Evolutionary conservation across 2,797 vertebrate genomes (phyloP).

Genomic region (Lacerta viridis): DNA sequence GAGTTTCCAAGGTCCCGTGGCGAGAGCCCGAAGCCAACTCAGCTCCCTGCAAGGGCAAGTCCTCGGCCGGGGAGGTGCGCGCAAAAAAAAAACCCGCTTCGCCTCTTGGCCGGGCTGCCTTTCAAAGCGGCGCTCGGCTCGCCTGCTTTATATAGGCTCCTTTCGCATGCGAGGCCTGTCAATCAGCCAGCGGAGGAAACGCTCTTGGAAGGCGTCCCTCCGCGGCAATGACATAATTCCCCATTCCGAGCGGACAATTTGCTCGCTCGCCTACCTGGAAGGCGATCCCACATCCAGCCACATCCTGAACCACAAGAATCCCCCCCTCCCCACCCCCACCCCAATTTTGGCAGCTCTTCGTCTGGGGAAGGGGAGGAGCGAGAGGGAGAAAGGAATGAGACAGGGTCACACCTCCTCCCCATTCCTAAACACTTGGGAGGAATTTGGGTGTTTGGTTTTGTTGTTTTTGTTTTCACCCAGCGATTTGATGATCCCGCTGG

Average conservation of each 20-base stretch:
- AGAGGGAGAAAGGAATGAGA: conserved; percentile 25
- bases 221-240: conserved; percentile 82
- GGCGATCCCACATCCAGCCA: conserved; percentile 56
- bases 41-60: background rate
- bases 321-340: background rate
- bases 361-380: conserved; percentile 65
- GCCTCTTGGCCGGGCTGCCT: background rate
- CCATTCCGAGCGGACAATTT: conserved; percentile 76
- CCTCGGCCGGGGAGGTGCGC: background rate
- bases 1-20: background rate
- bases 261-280: conserved; percentile 73
- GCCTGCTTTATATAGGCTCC: conserved; percentile 83
- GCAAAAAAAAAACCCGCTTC: background rate
- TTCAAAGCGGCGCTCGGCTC: conserved; percentile 19
- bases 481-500: background rate
- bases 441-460: background rate
- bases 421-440: background rate
- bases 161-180: conserved; percentile 75
- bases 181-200: conserved; percentile 79
- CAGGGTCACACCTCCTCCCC: background rate
- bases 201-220: conserved; percentile 73
- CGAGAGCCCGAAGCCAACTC: background rate
- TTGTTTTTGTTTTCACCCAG: background rate
- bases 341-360: conserved; percentile 52
- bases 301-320: conserved; percentile 46